Evolutionary conservation across 1,140 invertebrate genomes (phyloP).

Genomic region (Diprion similis): DNA sequence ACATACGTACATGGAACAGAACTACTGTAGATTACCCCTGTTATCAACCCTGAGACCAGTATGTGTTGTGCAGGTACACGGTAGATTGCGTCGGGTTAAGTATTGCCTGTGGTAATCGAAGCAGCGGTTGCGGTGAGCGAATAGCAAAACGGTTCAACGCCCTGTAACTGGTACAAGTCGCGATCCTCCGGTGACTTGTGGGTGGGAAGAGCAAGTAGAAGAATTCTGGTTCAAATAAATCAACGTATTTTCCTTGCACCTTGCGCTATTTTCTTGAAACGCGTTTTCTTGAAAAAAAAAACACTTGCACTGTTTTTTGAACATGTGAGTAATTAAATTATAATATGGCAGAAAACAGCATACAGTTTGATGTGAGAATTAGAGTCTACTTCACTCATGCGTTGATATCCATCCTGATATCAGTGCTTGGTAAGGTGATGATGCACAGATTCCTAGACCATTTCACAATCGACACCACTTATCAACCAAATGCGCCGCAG

Average conservation of each 20-base stretch:
- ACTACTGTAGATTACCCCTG: not conserved
- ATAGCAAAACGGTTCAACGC: constrained; percentile 7
- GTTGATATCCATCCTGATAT: not conserved
- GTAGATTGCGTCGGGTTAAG: not conserved
- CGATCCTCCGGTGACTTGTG: not conserved
- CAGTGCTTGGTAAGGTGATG: not conserved
- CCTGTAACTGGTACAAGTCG: not conserved
- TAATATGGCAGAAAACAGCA: too few relatives aligned
- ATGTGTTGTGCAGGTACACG: not conserved
- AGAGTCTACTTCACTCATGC: too few relatives aligned
- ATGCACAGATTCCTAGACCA: too few relatives aligned
- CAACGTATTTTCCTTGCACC: not conserved
- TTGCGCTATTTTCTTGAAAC: not conserved
- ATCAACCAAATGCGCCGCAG: too few relatives aligned
- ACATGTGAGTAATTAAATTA: too few relatives aligned
- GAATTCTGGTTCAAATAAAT: not conserved
- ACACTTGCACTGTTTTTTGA: too few relatives aligned
- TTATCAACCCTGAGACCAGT: not conserved
- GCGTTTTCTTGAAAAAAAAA: too few relatives aligned
- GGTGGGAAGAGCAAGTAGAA: not conserved
- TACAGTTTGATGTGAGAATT: too few relatives aligned
- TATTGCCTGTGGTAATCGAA: constrained; percentile 1
- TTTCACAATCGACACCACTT: too few relatives aligned
- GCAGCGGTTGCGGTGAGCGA: not conserved
- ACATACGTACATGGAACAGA: not conserved